Evolutionary conservation across 30 jellyfish, hydroid and myxozoan species (phyloP), one percentile per base, ranked within the genome.

Genomic region (Hydractinia symbiolongicarpus): DNA sequence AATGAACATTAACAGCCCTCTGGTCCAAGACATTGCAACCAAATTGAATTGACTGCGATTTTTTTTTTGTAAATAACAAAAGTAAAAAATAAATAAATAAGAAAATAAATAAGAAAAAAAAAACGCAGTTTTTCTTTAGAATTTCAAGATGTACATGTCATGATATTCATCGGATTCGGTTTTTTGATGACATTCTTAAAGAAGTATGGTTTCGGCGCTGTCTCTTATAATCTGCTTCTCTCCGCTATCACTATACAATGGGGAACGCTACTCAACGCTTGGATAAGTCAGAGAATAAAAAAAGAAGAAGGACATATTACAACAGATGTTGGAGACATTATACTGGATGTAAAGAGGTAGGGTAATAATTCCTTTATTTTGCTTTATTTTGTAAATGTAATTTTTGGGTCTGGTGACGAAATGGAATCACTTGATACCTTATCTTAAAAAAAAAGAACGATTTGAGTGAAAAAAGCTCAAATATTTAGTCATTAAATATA

Each of bases 81-180:
- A 30, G 44, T 30, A 30, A 30, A 30, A 30, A 30, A 30, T 30
- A 2, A 30, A 30, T 30, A 30, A 30, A 30, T 30, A 30, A 30
- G 2, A 0, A 30, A 30, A 30, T 30, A 30, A 30, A 30, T 30
- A 30, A n/a, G n/a, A n/a, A n/a, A n/a, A n/a, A n/a, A n/a, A 30
- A 30, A 30, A 30, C 44, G 44, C n/a, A n/a, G n/a, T n/a, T 30
- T 30, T 30, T 49, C 40, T 75, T 66, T 86, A 91, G 98, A 77
- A 88, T 91, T 91, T 79, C 98, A 91, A 84, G 98, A 91, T 67
- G 83, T 91, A 1, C 98, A 93, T 61, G 96, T 94, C 74, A 94
- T 94, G 99, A 73, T 94, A 15, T 94, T 94, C 83, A 60, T 88
- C 67, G 99, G 99, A 8, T 79, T 94, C 71, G 97, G 97, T 5